Evolutionary conservation across 2,888 invertebrate species (phyloP).

Genomic region (Sisyra terminalis): DNA sequence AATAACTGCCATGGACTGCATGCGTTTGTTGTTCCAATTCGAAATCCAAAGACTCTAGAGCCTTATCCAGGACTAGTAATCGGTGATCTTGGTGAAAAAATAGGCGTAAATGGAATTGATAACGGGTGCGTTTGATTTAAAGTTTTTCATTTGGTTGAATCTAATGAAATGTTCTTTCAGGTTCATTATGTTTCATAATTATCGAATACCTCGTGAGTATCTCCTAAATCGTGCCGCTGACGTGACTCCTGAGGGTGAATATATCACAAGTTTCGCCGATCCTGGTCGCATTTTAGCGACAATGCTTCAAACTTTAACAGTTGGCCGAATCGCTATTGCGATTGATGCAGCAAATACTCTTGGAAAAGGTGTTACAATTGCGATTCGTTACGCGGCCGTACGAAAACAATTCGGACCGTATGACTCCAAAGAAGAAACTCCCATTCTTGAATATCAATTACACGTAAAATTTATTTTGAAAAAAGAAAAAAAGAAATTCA

Average conservation of each 20-base stretch:
- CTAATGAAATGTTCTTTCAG: conserved; percentile 25
- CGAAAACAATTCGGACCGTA: conserved; percentile 54
- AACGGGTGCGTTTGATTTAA: conserved; percentile 52
- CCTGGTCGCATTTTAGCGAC: conserved; percentile 73
- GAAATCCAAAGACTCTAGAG: conserved; percentile 57
- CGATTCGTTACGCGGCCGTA: conserved; percentile 64
- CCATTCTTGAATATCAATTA: conserved; percentile 69
- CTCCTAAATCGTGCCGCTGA: conserved; percentile 79
- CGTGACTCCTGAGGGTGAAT: conserved; percentile 72
- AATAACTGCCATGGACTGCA: conserved; percentile 71
- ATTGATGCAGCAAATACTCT: conserved; percentile 47
- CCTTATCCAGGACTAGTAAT: conserved; percentile 72
- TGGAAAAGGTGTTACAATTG: conserved; percentile 56
- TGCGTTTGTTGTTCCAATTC: conserved; percentile 73
- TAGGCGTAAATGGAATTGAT: conserved; percentile 81
- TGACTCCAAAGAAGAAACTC: conserved; percentile 40
- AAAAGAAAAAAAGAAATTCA: background rate
- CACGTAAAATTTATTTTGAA: conserved; percentile 36
- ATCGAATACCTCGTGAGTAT: conserved; percentile 70
- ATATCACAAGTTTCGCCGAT: conserved; percentile 82
- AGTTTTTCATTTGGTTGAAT: conserved; percentile 1
- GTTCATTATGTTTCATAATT: conserved; percentile 74
- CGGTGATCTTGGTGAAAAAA: conserved; percentile 87
- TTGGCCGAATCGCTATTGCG: conserved; percentile 64
- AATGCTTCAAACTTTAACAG: conserved; percentile 72